Conservation (phyloP, 2,797 vertebrate species). For the Micropoecilia bifurca region DNA sequence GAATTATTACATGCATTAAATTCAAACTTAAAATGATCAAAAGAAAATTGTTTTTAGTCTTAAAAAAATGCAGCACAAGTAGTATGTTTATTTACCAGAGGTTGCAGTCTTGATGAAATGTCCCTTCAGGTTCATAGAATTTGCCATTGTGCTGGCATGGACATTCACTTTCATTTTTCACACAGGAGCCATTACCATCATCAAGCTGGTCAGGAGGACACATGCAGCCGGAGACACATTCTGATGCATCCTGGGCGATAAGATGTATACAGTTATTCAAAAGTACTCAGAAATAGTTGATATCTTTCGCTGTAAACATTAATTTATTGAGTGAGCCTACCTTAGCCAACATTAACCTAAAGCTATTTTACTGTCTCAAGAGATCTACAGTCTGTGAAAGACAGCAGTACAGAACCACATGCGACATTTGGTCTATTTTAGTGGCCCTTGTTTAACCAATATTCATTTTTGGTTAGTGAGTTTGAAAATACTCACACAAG, state of each 20-base stretch:
- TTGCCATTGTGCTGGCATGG: constrained; percentile 88
- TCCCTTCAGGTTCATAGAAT: constrained; percentile 77
- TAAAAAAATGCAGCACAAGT: neutral
- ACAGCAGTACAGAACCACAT: neutral
- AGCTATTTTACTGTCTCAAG: neutral
- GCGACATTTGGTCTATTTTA: neutral
- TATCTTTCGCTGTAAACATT: neutral
- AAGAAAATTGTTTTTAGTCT: neutral
- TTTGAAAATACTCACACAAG: neutral
- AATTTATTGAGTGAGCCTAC: neutral
- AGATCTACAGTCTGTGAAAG: neutral
- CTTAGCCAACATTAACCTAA: neutral
- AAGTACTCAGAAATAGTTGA: neutral
- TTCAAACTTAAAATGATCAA: neutral
- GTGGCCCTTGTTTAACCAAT: neutral
- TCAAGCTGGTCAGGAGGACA: constrained; percentile 87
- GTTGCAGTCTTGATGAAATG: constrained; percentile 86
- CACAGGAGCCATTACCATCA: constrained; percentile 86
- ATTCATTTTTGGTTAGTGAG: neutral
- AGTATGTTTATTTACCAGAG: constrained; percentile 81
- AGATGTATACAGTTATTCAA: constrained; percentile 17
- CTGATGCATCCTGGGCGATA: constrained; percentile 62
- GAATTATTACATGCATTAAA: neutral
- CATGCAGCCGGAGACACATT: constrained; percentile 89
- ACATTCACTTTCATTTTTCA: constrained; percentile 81